A percentile compares a stretch with the other conserved stretches of the same genome.
Conservation (phyloP, 2,113 vertebrate genomes). For the Narcine bancroftii region DNA sequence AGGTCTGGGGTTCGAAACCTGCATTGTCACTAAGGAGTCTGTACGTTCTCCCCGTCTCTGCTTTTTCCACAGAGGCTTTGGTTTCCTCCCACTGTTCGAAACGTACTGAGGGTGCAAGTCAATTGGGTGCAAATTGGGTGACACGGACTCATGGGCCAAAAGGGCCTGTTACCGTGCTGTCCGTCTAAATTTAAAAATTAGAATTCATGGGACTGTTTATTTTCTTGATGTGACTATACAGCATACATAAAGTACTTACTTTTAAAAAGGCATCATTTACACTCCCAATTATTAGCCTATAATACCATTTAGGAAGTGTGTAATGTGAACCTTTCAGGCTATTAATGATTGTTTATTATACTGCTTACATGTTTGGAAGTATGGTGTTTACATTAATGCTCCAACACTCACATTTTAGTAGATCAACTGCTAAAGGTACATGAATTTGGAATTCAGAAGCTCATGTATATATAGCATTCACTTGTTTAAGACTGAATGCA, state of each 20-base stretch:
- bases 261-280: not conserved
- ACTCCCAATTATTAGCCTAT: not conserved
- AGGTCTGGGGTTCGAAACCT: too few species aligned
- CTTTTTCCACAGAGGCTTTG: too few species aligned
- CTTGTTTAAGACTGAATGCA: not conserved
- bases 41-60: too few species aligned
- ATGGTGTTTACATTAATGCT: not conserved
- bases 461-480: not conserved
- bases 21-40: too few species aligned
- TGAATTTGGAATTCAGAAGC: not conserved
- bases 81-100: too few species aligned
- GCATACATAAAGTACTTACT: not conserved
- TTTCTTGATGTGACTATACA: not conserved
- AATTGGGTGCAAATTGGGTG: too few species aligned
- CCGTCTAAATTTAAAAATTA: too few species aligned
- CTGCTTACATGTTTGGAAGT: not conserved
- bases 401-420: not conserved
- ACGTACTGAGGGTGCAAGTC: too few species aligned
- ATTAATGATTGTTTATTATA: not conserved
- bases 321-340: not conserved
- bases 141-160: too few species aligned
- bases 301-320: not conserved
- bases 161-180: too few species aligned
- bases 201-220: too few species aligned
- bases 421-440: not conserved